Percentiles rank a stretch among this genome's conserved stretches.
phyloP scores from a whole-genome alignment of 2,113 vertebrate genomes.

The Nerophis ophidion region DNA sequence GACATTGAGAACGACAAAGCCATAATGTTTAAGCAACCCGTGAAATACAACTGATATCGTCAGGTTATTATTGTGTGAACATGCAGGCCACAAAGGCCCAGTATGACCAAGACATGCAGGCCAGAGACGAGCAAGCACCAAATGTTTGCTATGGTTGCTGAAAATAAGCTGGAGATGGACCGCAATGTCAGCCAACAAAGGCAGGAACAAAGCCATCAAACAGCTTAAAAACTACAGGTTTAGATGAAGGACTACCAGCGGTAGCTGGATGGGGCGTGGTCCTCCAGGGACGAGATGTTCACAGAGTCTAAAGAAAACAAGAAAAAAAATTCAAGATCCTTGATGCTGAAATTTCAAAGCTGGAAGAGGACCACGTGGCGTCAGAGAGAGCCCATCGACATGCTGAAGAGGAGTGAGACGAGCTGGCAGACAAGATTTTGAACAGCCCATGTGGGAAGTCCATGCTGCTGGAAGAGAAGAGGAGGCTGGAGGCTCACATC shows the following conservation, averaged over 20 bases:
- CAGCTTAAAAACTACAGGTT: conserved; percentile 87
- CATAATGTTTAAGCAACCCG: too few relatives aligned
- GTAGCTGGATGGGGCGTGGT: conserved; percentile 90
- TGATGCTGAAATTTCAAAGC: conserved; percentile 91
- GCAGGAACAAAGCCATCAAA: conserved; percentile 92
- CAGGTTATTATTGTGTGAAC: conserved; percentile 71
- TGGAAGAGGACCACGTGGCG: conserved; percentile 93
- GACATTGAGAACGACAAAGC: too few relatives aligned
- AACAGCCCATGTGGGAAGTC: conserved; percentile 96
- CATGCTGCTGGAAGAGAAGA: conserved; percentile 90
- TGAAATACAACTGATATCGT: too few relatives aligned
- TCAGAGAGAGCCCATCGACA: conserved; percentile 89
- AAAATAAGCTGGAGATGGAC: conserved; percentile 98
- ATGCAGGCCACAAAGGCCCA: conserved; percentile 99
- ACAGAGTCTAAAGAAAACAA: conserved; percentile 94
- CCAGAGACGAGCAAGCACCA: conserved; percentile 93
- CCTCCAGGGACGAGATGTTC: conserved; percentile 95
- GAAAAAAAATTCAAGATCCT: conserved; percentile 89
- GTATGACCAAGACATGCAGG: conserved; percentile 89
- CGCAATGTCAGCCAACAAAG: conserved; percentile 91
- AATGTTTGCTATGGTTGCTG: conserved; percentile 84
- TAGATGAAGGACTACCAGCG: conserved; percentile 98
- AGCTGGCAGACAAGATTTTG: conserved; percentile 91
- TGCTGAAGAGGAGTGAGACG: conserved; percentile 90
- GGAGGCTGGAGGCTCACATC: conserved; percentile 88